Conservation (phyloP, 2,113 vertebrate genomes). For the Panthera leo region DNA sequence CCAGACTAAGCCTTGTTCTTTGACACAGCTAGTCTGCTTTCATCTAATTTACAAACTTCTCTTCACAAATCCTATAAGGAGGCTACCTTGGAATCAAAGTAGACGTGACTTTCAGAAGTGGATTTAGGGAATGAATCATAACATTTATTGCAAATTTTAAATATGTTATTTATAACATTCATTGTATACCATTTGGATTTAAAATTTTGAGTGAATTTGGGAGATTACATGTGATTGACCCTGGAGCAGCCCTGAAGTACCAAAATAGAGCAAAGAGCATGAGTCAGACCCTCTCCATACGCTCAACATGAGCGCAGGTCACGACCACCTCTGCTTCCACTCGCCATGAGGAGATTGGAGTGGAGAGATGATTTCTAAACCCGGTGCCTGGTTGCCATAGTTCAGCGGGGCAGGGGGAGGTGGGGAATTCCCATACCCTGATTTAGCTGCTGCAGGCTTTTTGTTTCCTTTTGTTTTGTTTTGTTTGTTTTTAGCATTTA, state of each 20-base stretch:
- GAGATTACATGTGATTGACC: background rate
- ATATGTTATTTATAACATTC: background rate
- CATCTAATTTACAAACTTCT: background rate
- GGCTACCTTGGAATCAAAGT: background rate
- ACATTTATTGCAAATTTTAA: background rate
- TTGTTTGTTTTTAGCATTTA: background rate
- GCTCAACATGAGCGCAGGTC: background rate
- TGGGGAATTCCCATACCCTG: rapidly evolving
- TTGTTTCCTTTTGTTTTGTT: background rate
- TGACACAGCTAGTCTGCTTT: background rate
- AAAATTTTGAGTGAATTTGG: background rate
- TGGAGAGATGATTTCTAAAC: background rate
- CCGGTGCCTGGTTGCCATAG: no score
- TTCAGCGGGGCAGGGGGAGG: background rate
- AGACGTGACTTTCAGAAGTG: background rate
- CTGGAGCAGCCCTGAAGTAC: background rate
- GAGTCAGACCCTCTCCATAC: no score
- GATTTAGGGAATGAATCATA: constrained; percentile 1
- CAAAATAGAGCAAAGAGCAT: background rate
- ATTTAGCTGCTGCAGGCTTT: background rate
- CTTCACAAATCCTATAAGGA: background rate
- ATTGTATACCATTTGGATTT: background rate
- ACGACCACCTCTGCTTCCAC: background rate
- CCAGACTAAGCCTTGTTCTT: background rate
- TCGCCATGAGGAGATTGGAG: background rate